Conservation (phyloP, 2,113 vertebrate genomes). For the Oryzias javanicus region DNA sequence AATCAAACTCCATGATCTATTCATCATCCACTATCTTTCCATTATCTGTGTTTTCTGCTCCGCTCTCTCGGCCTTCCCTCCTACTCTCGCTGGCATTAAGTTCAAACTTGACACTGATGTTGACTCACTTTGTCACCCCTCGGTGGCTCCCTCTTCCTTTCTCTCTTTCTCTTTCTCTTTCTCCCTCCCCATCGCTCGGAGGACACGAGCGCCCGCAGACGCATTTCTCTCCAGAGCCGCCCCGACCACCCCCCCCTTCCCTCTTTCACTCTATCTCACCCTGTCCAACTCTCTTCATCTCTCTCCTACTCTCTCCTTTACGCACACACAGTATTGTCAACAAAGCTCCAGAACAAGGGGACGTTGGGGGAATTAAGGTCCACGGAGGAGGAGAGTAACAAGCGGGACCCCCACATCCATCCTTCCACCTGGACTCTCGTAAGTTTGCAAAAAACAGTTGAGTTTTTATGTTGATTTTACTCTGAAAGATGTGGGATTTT, state of each 20-base stretch:
- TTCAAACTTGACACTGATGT: conserved; percentile 85
- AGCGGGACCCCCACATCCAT: conserved; percentile 31
- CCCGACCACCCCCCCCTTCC: conserved; percentile 56
- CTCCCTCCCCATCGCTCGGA: conserved; percentile 67
- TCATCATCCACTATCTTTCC: conserved; percentile 65
- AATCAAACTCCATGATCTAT: conserved; percentile 63
- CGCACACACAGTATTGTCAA: conserved; percentile 69
- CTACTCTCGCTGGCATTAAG: conserved; percentile 80
- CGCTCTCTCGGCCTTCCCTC: conserved; percentile 68
- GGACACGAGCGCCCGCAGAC: conserved; percentile 79
- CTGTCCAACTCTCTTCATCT: conserved; percentile 72
- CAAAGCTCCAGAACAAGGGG: conserved; percentile 71
- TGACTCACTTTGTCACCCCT: conserved; percentile 80
- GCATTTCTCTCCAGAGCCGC: conserved; percentile 75
- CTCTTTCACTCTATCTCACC: conserved; percentile 70
- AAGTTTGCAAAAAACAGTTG: conserved; percentile 49
- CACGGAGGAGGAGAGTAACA: conserved; percentile 52
- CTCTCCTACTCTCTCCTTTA: conserved; percentile 62
- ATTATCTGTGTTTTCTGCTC: conserved; percentile 73
- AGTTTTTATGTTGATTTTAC: conserved; percentile 1
- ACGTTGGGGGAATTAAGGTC: conserved; percentile 57
- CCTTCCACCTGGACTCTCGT: conserved; percentile 56
- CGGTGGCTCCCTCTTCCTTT: conserved; percentile 63
- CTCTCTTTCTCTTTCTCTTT: conserved; percentile 35
- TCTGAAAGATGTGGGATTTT: background rate